phyloP scores from a whole-genome alignment of 1,140 invertebrate species.

The Aphis gossypii region DNA sequence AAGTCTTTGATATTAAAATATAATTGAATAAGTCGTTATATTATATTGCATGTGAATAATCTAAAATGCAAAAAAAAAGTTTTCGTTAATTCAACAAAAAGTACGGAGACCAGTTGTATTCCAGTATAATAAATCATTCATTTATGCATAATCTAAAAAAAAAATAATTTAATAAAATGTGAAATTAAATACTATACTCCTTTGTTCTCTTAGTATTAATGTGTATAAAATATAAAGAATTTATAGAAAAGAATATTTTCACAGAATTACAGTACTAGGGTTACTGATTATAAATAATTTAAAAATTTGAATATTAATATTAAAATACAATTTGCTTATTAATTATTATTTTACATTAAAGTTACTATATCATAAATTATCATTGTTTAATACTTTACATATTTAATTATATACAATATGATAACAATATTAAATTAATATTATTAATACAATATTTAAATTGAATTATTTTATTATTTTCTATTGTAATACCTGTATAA shows the following conservation, averaged over 20 bases:
- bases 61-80: background rate
- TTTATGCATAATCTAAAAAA: background rate
- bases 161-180: background rate
- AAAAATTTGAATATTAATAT: background rate
- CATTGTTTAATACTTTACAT: background rate
- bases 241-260: background rate
- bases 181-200: background rate
- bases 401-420: too few relatives aligned
- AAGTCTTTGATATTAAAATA: rapidly evolving
- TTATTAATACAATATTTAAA: too few relatives aligned
- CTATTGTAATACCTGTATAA: too few relatives aligned
- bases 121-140: background rate
- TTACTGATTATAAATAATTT: background rate
- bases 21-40: background rate
- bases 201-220: background rate
- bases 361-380: background rate
- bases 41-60: background rate
- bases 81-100: background rate
- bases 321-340: background rate
- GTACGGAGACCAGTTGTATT: background rate
- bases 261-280: background rate
- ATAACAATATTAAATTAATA: background rate
- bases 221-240: background rate
- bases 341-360: too few relatives aligned
- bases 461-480: too few relatives aligned